Evolutionary conservation across 2,113 vertebrate genomes (phyloP).

Genomic region (Leptobrachium ailaonicum): DNA sequence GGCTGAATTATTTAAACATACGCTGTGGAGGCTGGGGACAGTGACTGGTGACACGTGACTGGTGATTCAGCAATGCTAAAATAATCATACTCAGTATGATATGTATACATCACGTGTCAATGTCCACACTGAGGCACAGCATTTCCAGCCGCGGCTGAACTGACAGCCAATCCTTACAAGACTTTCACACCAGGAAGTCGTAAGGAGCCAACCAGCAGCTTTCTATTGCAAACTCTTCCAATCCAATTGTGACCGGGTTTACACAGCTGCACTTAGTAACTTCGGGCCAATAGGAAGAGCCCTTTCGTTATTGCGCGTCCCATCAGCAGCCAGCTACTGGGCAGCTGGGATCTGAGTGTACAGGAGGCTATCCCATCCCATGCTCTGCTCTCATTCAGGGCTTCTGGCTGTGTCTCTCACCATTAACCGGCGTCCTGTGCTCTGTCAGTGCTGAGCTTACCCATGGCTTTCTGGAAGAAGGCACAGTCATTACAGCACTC

Average conservation of each 20-base stretch:
- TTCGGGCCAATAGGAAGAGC: conserved; percentile 21
- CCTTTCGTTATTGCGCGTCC: neutral
- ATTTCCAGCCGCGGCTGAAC: neutral
- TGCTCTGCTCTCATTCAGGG: neutral
- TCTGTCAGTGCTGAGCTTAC: neutral
- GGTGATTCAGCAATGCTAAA: no score
- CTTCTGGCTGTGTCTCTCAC: neutral
- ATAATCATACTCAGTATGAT: no score
- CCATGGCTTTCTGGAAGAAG: conserved; percentile 68
- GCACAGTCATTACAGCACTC: conserved; percentile 46
- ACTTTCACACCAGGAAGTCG: conserved; percentile 12
- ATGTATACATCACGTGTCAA: no score
- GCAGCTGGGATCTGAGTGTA: neutral
- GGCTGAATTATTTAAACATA: no score
- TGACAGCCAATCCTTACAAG: neutral
- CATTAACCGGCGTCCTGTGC: neutral
- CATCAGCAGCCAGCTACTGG: neutral
- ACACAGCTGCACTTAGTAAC: conserved; percentile 4
- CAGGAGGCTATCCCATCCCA: no score
- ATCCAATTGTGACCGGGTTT: neutral
- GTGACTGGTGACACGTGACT: no score
- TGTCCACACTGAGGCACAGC: no score
- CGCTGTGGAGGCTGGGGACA: no score
- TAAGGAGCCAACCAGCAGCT: neutral
- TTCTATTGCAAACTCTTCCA: neutral